Percentiles rank a stretch among this genome's conserved stretches.
phyloP scores from a whole-genome alignment of 2,113 vertebrate species.

The Marcusenius ussheri region DNA sequence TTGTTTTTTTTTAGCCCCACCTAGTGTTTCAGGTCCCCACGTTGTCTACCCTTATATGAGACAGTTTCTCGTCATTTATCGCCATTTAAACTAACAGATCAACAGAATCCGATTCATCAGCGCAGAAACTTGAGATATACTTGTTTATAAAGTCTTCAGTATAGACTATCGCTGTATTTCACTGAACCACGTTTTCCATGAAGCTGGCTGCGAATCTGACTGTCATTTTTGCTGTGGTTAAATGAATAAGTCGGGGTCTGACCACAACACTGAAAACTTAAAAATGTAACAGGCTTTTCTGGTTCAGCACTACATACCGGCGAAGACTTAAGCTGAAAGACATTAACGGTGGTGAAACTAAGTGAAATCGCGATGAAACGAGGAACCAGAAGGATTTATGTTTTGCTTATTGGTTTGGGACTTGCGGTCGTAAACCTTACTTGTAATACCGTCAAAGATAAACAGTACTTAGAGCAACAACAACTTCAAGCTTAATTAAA shows the following conservation, averaged over 20 bases:
- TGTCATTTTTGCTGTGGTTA: not conserved
- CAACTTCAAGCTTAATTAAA: not conserved
- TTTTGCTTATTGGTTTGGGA: not conserved
- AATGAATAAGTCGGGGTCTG: not conserved
- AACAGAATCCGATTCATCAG: not conserved
- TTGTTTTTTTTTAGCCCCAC: not conserved
- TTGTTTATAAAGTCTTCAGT: not conserved
- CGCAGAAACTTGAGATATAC: not conserved
- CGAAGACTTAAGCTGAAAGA: not conserved
- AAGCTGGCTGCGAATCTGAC: not conserved
- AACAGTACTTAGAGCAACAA: not conserved
- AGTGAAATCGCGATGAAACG: not conserved
- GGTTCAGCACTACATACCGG: not conserved
- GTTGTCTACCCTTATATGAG: not conserved
- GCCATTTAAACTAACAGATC: not conserved
- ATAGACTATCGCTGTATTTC: not conserved
- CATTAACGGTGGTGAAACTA: not conserved
- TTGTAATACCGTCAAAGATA: not conserved
- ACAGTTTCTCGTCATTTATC: not conserved
- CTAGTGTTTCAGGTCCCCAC: not conserved
- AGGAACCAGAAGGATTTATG: not conserved
- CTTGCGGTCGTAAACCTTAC: not conserved
- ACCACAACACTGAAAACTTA: constrained; percentile 4
- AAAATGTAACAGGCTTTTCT: not conserved
- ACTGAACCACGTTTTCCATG: not conserved